A percentile compares a stretch with the other conserved stretches of the same genome.
phyloP scores from a whole-genome alignment of 2,888 invertebrate genomes.

The Osmoderma eremita region DNA sequence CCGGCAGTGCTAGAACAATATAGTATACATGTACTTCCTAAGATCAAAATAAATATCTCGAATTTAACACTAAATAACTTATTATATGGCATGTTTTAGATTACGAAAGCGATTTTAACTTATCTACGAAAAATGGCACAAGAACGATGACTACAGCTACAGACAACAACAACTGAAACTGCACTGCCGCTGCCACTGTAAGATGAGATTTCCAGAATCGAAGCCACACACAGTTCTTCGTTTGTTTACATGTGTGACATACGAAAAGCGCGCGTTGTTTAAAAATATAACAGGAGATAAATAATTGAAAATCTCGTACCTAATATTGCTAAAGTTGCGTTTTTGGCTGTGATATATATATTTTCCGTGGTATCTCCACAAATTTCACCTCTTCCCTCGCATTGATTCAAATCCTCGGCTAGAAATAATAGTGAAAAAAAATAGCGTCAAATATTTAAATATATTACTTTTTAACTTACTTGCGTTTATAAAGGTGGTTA shows the following conservation, averaged over 20 bases:
- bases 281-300: background rate
- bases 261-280: constrained; percentile 2
- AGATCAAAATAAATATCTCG: background rate
- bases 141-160: background rate
- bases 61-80: constrained; percentile 12
- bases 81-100: constrained; percentile 9
- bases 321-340: background rate
- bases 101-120: constrained; percentile 3
- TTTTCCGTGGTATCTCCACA: constrained; percentile 11
- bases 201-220: background rate
- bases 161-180: background rate
- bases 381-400: constrained; percentile 20
- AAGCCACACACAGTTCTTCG: background rate
- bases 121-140: constrained; percentile 12
- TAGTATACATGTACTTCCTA: background rate
- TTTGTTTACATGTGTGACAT: constrained; percentile 25
- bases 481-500: constrained; percentile 1
- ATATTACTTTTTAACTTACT: constrained; percentile 1
- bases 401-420: constrained; percentile 9
- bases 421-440: background rate
- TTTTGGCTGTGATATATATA: constrained; percentile 14
- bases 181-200: background rate
- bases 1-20: constrained; percentile 2
- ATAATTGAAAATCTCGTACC: background rate
- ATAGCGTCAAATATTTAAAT: background rate